Conservation (phyloP, 2,888 invertebrate species). For the Tuta absoluta region DNA sequence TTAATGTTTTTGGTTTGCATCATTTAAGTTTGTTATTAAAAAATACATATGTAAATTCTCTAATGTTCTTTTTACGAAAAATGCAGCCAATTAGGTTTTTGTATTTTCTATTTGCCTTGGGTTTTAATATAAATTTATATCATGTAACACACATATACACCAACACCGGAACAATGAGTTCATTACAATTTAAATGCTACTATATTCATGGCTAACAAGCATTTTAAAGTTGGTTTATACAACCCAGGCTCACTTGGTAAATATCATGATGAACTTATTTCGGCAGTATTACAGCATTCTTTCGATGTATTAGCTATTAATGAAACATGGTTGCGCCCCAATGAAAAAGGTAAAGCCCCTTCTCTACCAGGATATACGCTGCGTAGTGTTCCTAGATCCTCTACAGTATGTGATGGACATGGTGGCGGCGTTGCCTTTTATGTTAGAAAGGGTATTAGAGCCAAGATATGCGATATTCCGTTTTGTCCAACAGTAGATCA, state of each 20-base stretch:
- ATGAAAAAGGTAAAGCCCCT: conserved; percentile 17
- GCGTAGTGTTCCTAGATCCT: conserved; percentile 11
- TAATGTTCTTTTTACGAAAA: too few species aligned
- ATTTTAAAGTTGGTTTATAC: conserved; percentile 10
- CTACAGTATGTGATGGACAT: background rate
- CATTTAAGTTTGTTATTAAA: too few species aligned
- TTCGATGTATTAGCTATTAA: conserved; percentile 14
- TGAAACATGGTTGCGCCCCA: conserved; percentile 13
- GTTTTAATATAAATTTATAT: too few species aligned
- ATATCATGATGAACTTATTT: background rate
- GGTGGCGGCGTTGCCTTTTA: conserved; percentile 16
- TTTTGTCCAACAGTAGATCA: conserved; percentile 6
- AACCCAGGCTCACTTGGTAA: background rate
- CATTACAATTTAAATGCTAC: background rate
- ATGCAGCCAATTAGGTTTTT: too few species aligned
- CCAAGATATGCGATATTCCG: background rate
- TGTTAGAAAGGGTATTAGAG: background rate
- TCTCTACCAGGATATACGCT: conserved; percentile 13
- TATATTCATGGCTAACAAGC: background rate
- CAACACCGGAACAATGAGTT: background rate
- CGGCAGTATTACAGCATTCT: background rate
- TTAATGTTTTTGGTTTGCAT: too few species aligned
- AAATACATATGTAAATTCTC: too few species aligned
- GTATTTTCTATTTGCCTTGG: too few species aligned
- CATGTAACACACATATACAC: background rate